Percentiles rank a stretch among this genome's conserved stretches.
Conservation (phyloP, 2,113 vertebrate species). For the Colinus virginianus region DNA sequence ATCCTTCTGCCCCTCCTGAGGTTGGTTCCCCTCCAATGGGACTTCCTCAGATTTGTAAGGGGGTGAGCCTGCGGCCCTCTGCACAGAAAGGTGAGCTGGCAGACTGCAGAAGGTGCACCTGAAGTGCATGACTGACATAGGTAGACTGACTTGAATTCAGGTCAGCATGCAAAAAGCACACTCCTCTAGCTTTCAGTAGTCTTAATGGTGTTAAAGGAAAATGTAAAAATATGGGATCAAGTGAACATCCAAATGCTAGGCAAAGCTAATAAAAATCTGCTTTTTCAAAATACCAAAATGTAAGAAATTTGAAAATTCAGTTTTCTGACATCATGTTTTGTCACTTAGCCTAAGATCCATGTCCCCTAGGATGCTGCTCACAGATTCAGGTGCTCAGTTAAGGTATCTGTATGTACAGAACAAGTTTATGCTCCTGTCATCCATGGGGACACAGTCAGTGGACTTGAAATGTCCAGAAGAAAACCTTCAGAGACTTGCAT, state of each 20-base stretch:
- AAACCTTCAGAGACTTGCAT: not conserved
- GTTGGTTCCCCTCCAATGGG: not conserved
- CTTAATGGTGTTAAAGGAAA: not conserved
- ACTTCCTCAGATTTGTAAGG: not conserved
- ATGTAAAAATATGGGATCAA: accelerated
- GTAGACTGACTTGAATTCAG: not conserved
- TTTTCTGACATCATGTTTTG: not conserved
- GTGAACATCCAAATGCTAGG: not conserved
- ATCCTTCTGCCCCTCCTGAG: not conserved
- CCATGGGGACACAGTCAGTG: not conserved
- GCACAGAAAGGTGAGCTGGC: not conserved
- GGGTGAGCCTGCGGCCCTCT: accelerated
- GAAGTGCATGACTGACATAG: not conserved
- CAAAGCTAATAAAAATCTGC: not conserved
- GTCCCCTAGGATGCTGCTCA: not conserved
- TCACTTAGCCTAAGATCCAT: accelerated
- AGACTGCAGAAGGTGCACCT: not conserved
- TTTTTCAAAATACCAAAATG: not conserved
- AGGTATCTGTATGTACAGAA: not conserved
- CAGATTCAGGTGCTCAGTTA: not conserved
- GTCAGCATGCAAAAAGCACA: not conserved
- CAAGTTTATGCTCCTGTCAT: not conserved
- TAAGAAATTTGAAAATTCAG: not conserved
- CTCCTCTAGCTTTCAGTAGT: not conserved
- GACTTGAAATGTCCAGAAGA: not conserved